Evolutionary conservation across 2,113 vertebrate genomes (phyloP), one percentile per base, ranked within the genome.

Genomic region (Otis tarda): DNA sequence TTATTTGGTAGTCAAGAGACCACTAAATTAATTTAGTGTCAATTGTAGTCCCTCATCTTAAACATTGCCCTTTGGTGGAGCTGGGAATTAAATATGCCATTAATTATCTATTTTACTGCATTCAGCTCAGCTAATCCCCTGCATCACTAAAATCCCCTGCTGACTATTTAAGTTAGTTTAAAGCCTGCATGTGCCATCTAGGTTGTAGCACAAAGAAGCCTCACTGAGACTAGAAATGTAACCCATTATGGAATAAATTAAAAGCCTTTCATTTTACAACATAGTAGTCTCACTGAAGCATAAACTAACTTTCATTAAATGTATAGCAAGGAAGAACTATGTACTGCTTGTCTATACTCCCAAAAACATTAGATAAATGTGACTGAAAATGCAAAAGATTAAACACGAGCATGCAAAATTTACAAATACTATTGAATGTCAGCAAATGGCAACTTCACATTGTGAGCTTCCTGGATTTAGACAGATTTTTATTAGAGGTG

Each of bases 31-130:
- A 81, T 90, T 96, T 95, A 90, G 43, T 68, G 53, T 93, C 91
- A 95, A 16, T 92, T 95, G 93, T 14, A 76, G 37, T 27, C 77
- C 45, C 47, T 83, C 57, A 52, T 93, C 79, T 95, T 88, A 93
- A 94, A 80, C 52, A 78, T 2, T 80, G 71, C 75, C 88, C 90
- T 95, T 92, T 81, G 60, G 45, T 88, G 55, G 68, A 89, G 33
- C 56, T 77, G 65, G 74, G 89, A 94, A 90, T 95, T 93, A 83
- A 91, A 78, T 78, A 83, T 60, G 57, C 52, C 83, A 67, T 95
- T 97, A 97, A 95, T 95, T 88, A 92, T 69, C 95, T 92, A 6
- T 89, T 94, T 96, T 86, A 93, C 43, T 83, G 59, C 85, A 75
- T 81, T 93, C 65, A 71, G 55, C 70, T 95, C 75, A 88, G 79